Evolutionary conservation across 2,888 invertebrate genomes (phyloP).

Genomic region (Drosophila mimetica): DNA sequence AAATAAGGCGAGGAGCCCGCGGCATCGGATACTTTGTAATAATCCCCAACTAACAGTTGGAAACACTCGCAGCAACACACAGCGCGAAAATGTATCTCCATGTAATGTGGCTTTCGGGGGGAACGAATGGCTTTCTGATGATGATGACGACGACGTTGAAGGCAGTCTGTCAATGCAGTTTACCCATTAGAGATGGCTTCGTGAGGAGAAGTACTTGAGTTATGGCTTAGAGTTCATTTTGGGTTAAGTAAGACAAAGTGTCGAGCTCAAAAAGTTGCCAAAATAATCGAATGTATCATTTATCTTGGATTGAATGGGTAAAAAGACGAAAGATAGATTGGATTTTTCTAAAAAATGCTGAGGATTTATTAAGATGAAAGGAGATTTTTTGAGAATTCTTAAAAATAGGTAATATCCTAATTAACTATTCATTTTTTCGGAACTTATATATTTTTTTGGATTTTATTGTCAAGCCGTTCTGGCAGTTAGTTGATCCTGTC

Average conservation of each 20-base stretch:
- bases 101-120: slow-evolving; percentile 15
- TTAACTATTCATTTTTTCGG: too few relatives aligned
- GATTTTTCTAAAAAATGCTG: too few relatives aligned
- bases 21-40: slow-evolving; percentile 64
- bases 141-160: slow-evolving; percentile 55
- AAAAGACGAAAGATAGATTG: too few relatives aligned
- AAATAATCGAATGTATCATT: background rate
- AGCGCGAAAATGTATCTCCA: slow-evolving; percentile 18
- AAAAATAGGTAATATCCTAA: too few relatives aligned
- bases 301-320: too few relatives aligned
- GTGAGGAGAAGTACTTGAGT: slow-evolving; percentile 5
- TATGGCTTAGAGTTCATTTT: background rate
- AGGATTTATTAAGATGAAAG: too few relatives aligned
- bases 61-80: slow-evolving; percentile 32
- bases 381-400: too few relatives aligned
- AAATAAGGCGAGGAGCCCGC: slow-evolving; percentile 11
- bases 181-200: slow-evolving; percentile 38
- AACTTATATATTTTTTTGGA: too few relatives aligned
- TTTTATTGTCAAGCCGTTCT: too few relatives aligned
- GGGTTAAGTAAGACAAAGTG: background rate
- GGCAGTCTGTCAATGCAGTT: slow-evolving; percentile 44
- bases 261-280: too few relatives aligned
- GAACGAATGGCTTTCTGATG: slow-evolving; percentile 34
- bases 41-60: slow-evolving; percentile 67
- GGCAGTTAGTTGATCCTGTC: too few relatives aligned